phyloP scores from a whole-genome alignment of 2,113 vertebrate species.

The Syrrhaptes paradoxus region DNA sequence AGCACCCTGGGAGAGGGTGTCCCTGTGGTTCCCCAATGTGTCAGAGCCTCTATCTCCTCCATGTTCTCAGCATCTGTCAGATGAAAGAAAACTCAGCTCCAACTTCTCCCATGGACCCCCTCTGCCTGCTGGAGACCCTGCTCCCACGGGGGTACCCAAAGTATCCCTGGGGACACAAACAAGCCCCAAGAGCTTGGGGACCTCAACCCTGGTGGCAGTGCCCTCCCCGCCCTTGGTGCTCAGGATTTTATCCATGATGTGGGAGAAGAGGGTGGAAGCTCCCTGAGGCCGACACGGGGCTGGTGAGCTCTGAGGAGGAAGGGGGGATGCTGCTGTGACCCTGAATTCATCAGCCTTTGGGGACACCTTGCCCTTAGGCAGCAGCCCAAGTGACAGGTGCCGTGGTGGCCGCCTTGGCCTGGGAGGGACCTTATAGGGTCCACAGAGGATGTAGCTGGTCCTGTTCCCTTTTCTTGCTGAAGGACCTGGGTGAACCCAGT shows the following conservation, averaged over 20 bases:
- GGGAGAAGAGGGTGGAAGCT: neutral
- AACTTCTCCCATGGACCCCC: neutral
- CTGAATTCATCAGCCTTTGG: neutral
- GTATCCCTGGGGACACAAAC: neutral
- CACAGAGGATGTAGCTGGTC: neutral
- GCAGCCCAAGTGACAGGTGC: neutral
- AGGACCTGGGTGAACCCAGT: neutral
- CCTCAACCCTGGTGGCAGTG: neutral
- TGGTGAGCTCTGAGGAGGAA: neutral
- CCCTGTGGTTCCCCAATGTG: neutral
- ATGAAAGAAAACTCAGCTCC: neutral
- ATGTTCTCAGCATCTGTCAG: neutral
- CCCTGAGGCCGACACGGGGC: accelerated
- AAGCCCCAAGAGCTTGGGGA: neutral
- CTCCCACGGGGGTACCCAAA: neutral
- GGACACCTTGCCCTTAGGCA: neutral
- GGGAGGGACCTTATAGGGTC: neutral
- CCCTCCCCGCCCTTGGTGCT: neutral
- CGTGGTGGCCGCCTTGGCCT: neutral
- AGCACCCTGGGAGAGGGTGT: neutral
- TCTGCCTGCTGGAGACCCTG: accelerated
- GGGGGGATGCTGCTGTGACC: neutral
- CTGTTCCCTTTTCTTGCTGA: neutral
- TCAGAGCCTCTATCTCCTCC: neutral
- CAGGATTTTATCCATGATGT: accelerated